A percentile compares a stretch with the other conserved stretches of the same genome.
Evolutionary conservation across 1,140 invertebrate species (phyloP).

Genomic region (Euwallacea similis): DNA sequence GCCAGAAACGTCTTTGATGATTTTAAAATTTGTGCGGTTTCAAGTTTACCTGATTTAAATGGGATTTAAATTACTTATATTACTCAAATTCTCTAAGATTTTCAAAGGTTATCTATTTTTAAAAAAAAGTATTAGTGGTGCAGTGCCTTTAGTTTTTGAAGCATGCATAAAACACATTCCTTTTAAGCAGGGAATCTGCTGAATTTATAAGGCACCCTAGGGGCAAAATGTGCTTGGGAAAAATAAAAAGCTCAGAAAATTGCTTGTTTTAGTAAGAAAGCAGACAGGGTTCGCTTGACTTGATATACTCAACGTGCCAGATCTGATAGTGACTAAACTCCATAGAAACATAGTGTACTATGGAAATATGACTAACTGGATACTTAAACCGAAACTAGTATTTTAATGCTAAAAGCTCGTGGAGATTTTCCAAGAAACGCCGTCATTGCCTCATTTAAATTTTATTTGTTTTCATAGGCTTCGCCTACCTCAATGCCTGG

Average conservation of each 20-base stretch:
- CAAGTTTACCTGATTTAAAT: too few species aligned
- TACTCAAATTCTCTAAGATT: too few species aligned
- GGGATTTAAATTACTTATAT: too few species aligned
- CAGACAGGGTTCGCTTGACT: background rate
- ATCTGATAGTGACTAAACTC: background rate
- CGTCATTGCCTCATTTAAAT: too few species aligned
- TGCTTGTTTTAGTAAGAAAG: background rate
- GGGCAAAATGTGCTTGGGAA: background rate
- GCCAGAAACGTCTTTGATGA: too few species aligned
- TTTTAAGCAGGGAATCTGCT: conserved; percentile 5
- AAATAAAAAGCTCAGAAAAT: conserved; percentile 6
- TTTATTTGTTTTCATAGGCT: too few species aligned
- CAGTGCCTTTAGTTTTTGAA: background rate
- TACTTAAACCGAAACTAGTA: too few species aligned
- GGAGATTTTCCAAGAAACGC: too few species aligned
- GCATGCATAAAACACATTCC: conserved; percentile 7
- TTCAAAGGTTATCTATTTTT: background rate
- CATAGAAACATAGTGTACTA: background rate
- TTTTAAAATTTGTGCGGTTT: too few species aligned
- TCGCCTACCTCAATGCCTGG: too few species aligned
- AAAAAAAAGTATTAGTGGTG: background rate
- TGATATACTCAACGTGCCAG: conserved; percentile 1
- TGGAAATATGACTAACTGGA: too few species aligned
- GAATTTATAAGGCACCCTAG: conserved; percentile 4
- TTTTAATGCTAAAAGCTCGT: too few species aligned